Percentiles rank a stretch among this genome's conserved stretches.
These are phyloP conservation scores for Metellina segmentata DNA, from an alignment of 2,888 invertebrate species.

Conservation along the genomic window DNA sequence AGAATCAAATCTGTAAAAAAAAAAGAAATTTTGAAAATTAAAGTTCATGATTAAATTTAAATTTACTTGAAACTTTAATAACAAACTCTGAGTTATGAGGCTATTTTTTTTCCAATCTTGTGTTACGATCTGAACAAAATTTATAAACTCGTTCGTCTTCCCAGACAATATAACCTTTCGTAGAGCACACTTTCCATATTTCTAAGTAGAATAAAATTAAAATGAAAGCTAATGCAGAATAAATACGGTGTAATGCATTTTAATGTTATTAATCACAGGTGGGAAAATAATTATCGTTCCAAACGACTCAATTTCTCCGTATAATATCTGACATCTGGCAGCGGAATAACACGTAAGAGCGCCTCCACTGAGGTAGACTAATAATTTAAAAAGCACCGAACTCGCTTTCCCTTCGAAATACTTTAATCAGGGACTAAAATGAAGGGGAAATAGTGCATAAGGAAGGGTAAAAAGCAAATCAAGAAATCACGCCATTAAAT, in stretches of 20 bases:
- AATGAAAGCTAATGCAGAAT: conserved; percentile 27
- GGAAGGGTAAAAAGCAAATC: conserved; percentile 62
- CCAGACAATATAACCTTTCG: too few species aligned
- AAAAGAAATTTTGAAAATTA: too few species aligned
- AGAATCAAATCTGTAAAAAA: too few species aligned
- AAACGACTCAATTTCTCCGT: conserved; percentile 45
- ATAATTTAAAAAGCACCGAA: conserved; percentile 63
- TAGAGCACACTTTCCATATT: neutral
- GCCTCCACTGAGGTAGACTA: conserved; percentile 52
- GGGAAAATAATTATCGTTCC: conserved; percentile 53
- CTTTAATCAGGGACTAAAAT: conserved; percentile 70
- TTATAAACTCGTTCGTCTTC: too few species aligned
- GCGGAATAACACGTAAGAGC: conserved; percentile 57
- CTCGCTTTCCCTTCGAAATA: conserved; percentile 36
- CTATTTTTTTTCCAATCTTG: too few species aligned
- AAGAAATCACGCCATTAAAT: conserved; percentile 76
- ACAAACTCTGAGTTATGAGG: too few species aligned
- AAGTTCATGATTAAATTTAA: too few species aligned
- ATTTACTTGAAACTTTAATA: too few species aligned
- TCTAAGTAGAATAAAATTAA: neutral
- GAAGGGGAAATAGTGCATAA: conserved; percentile 44
- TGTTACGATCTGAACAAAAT: too few species aligned
- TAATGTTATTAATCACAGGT: conserved; percentile 46
- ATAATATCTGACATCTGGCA: conserved; percentile 40
- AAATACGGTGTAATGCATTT: conserved; percentile 47